Base-by-base conservation (phyloP, 2,888 invertebrate genomes). In the Aphidoletes aphidimyza region DNA sequence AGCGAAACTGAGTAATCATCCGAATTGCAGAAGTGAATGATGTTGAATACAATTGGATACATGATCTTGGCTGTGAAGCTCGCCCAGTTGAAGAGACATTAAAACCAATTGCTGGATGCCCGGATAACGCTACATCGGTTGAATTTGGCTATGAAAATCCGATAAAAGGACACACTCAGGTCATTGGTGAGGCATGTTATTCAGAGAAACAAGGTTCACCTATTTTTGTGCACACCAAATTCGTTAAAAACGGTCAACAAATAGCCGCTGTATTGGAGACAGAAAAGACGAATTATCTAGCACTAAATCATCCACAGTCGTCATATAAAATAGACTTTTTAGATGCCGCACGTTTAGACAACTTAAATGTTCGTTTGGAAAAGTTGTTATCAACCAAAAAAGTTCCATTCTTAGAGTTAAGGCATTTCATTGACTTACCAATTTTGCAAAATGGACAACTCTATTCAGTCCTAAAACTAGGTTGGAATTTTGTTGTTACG, bases 101-200 rank as follows among this genome's bases (percentile, higher is more conserved):
- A 11, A 85, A 84, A 11, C 85, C 86, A 9, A 87, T 88, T 0
- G 45, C 85, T 26, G 88, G 87, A n/a, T 88, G 88, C 85, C 86
- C 86, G 0, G 84, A 84, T n/a, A 85, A 86, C 22, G 85, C 86
- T 36, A 87, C 86, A 11, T 86, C 87, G 9, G 87, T 87, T 3
- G 86, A 86, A 84, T 88, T 87, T 84, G 88, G 88, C 8, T 87
- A 87, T 81, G 87, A 88, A 9, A 87, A 88, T 87, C 88, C 88
- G 1, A 78, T 87, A 6, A 86, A 87, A 69, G 84, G 86, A 6
- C 83, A 87, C 8, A 86, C 87, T 0, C 86, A 86, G 39, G 86
- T 88, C 19, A 85, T 87, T 26, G 88, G 88, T 6, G 88, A 88
- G 85, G 87, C 88, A 0, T 88, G 88, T 85, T 88, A 88, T 45